Conservation (phyloP, 2,888 invertebrate genomes). For the Cacoxenus indagator region DNA sequence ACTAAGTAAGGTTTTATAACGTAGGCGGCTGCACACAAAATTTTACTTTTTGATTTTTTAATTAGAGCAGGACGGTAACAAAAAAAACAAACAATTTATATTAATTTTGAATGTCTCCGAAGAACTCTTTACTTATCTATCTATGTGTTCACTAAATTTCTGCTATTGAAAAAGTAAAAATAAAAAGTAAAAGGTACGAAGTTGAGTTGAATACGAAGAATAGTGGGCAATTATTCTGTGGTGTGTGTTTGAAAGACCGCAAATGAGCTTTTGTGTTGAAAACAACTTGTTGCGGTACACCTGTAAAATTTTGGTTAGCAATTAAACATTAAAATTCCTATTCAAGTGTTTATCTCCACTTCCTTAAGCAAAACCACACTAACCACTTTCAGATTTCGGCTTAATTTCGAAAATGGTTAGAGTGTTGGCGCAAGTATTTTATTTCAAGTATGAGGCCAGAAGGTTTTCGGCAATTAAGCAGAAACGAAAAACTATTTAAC, state of each 20-base stretch:
- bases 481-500: no score
- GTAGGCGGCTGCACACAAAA: no score
- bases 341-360: background rate
- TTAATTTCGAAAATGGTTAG: constrained; percentile 12
- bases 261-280: constrained; percentile 62
- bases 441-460: no score
- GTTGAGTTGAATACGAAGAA: background rate
- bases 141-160: no score
- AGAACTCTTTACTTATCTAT: no score
- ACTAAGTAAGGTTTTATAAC: no score
- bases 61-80: background rate
- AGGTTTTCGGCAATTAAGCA: no score
- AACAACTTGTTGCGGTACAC: constrained; percentile 64
- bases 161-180: background rate
- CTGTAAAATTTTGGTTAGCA: constrained; percentile 45
- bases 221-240: background rate
- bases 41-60: background rate
- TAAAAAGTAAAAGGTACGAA: background rate
- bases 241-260: no score
- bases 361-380: constrained; percentile 13
- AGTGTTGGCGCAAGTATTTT: no score
- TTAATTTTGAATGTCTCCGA: no score
- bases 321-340: background rate
- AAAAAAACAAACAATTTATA: background rate
- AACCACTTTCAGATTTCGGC: constrained; percentile 4